Percentiles rank a stretch among this genome's conserved stretches.
Conservation (phyloP, 2,888 invertebrate species). For the Xanthostigma xanthostigma region DNA sequence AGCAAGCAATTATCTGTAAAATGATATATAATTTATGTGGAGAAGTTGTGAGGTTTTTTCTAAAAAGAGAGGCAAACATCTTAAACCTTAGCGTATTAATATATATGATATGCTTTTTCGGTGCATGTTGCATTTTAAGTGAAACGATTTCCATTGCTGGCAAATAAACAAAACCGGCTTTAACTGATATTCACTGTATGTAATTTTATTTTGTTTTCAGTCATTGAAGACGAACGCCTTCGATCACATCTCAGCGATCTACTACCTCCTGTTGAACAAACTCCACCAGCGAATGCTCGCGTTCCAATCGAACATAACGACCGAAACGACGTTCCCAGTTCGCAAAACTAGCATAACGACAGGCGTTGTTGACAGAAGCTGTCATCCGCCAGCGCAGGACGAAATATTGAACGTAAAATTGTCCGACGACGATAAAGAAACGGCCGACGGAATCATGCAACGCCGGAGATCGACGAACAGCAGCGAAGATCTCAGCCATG, state of each 20-base stretch:
- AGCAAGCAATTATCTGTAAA: too few relatives aligned
- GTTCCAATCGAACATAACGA: slow-evolving; percentile 35
- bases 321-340: slow-evolving; percentile 22
- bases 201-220: slow-evolving; percentile 27
- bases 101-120: too few relatives aligned
- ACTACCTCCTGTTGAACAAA: slow-evolving; percentile 77
- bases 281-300: slow-evolving; percentile 37
- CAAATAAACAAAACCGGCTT: too few relatives aligned
- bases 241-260: slow-evolving; percentile 89
- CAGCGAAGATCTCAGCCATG: slow-evolving; percentile 1
- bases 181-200: too few relatives aligned
- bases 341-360: slow-evolving; percentile 49
- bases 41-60: too few relatives aligned
- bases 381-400: slow-evolving; percentile 21
- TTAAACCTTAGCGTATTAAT: too few relatives aligned
- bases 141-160: neutral
- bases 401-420: slow-evolving; percentile 24
- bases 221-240: slow-evolving; percentile 73
- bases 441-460: neutral
- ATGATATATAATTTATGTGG: too few relatives aligned
- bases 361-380: slow-evolving; percentile 40
- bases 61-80: too few relatives aligned
- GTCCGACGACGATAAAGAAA: slow-evolving; percentile 14
- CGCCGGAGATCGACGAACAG: neutral
- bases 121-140: too few relatives aligned